These are phyloP conservation scores for Centropristis striata DNA, from an alignment of 2,113 vertebrate genomes.

Conservation along the genomic window DNA sequence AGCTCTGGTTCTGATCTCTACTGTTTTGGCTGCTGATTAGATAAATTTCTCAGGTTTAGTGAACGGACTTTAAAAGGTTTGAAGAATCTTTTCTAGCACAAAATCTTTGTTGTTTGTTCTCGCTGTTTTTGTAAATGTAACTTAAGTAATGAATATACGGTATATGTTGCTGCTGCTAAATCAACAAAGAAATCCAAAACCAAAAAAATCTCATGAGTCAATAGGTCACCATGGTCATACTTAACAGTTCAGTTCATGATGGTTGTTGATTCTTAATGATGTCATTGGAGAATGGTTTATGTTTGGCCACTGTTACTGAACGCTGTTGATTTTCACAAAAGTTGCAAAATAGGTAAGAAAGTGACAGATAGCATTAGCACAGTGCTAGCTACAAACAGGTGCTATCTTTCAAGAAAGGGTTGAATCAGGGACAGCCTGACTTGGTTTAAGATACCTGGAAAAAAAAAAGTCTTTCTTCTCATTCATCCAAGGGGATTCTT, in stretches of 20 bases:
- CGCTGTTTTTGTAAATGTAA: slow-evolving; percentile 12
- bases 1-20: not conserved
- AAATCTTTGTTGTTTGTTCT: not conserved
- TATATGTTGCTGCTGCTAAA: slow-evolving; percentile 31
- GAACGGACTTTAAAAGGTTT: not conserved
- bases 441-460: too few relatives aligned
- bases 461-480: too few relatives aligned
- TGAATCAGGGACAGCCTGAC: too few relatives aligned
- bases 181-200: too few relatives aligned
- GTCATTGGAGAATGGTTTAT: not conserved
- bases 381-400: not conserved
- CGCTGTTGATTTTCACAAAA: not conserved
- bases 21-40: not conserved
- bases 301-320: not conserved
- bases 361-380: not conserved
- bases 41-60: slow-evolving; percentile 7
- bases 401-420: not conserved
- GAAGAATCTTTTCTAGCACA: not conserved
- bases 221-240: too few relatives aligned
- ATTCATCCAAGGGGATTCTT: too few relatives aligned
- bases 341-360: not conserved
- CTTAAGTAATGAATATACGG: not conserved
- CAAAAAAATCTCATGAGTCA: too few relatives aligned
- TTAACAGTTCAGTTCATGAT: not conserved
- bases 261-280: not conserved